Percentiles rank a stretch among this genome's conserved stretches.
These are phyloP conservation scores for Ciconia stormi DNA, from an alignment of 2,113 vertebrate genomes.

Conservation along the genomic window DNA sequence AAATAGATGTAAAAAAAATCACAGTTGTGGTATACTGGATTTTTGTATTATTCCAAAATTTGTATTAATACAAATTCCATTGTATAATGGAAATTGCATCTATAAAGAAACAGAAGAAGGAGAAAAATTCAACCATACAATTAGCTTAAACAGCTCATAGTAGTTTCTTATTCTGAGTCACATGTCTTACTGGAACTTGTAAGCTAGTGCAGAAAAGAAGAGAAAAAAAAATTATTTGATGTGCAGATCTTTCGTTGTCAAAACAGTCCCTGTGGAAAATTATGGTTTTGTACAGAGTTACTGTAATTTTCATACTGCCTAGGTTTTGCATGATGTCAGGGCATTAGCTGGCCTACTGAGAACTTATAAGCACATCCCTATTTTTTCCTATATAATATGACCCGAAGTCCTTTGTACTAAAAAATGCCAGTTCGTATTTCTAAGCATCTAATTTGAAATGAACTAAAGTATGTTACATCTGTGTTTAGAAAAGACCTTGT, in stretches of 20 bases:
- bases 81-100: not conserved
- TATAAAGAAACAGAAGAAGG: not conserved
- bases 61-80: no score
- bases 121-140: not conserved
- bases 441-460: not conserved
- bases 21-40: not conserved
- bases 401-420: not conserved
- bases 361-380: not conserved
- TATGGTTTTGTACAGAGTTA: not conserved
- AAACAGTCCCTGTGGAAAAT: not conserved
- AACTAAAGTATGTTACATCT: not conserved
- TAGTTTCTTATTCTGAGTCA: not conserved
- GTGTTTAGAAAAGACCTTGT: not conserved
- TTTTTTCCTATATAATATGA: not conserved
- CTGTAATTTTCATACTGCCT: not conserved
- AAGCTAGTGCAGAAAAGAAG: not conserved
- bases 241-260: not conserved
- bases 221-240: not conserved
- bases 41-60: no score
- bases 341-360: not conserved
- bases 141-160: not conserved
- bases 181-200: not conserved
- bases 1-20: not conserved
- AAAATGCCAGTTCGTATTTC: not conserved
- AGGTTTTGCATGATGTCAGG: not conserved